A percentile compares a stretch with the other conserved stretches of the same genome.
phyloP scores from a whole-genome alignment of 2,797 vertebrate genomes.

The Astyanax mexicanus region DNA sequence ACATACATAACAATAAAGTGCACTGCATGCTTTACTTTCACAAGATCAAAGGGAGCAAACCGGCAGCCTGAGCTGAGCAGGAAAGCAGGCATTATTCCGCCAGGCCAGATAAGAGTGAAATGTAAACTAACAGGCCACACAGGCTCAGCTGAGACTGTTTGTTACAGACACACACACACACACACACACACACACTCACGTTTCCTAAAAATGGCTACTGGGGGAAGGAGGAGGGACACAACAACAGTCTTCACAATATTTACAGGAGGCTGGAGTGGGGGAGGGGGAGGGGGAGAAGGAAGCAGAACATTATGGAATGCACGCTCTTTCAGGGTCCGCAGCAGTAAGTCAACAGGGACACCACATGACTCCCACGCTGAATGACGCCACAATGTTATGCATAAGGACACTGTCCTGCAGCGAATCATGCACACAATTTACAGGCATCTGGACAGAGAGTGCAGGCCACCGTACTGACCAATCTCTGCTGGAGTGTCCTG shows the following conservation, averaged over 20 bases:
- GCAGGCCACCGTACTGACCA: background rate
- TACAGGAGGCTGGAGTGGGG: background rate
- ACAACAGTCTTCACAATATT: background rate
- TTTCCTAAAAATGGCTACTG: slow-evolving; percentile 16
- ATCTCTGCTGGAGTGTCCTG: slow-evolving; percentile 17
- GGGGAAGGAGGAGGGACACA: background rate
- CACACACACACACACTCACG: background rate
- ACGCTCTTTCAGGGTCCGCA: background rate
- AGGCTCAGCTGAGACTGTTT: slow-evolving; percentile 25
- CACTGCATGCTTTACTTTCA: slow-evolving; percentile 41
- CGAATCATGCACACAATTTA: slow-evolving; percentile 48
- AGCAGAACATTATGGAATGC: background rate
- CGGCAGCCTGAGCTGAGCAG: slow-evolving; percentile 30
- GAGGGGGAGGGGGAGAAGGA: background rate
- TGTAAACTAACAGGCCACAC: slow-evolving; percentile 57
- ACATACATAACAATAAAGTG: slow-evolving; percentile 12
- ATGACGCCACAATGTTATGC: slow-evolving; percentile 12
- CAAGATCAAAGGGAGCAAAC: slow-evolving; percentile 47
- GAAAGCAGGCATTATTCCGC: slow-evolving; percentile 55
- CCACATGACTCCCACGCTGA: slow-evolving; percentile 8
- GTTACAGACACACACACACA: background rate
- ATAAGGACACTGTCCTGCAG: slow-evolving; percentile 1
- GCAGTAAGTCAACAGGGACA: background rate
- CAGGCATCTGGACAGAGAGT: slow-evolving; percentile 28
- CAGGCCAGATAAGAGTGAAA: slow-evolving; percentile 44